Evolutionary conservation across 2,888 invertebrate genomes (phyloP).

Genomic region (Thecophora atra): DNA sequence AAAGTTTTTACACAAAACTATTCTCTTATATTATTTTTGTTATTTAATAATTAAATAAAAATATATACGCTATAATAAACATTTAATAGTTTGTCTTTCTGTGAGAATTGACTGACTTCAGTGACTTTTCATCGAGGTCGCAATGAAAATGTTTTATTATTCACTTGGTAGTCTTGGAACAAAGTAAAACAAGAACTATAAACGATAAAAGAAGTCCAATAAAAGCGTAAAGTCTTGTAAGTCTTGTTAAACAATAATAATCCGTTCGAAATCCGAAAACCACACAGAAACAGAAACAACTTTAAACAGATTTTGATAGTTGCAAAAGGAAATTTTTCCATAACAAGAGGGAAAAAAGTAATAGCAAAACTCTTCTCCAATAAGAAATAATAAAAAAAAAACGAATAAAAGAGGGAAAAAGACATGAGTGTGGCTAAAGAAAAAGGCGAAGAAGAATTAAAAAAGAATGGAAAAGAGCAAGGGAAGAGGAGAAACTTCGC

Average conservation of each 20-base stretch:
- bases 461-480: not conserved
- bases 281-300: constrained; percentile 5
- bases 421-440: not conserved
- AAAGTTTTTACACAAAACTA: not conserved
- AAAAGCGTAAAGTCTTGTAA: too few relatives aligned
- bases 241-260: not conserved
- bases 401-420: not conserved
- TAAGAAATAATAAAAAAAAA: constrained; percentile 2
- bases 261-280: not conserved
- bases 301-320: constrained; percentile 34
- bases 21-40: too few relatives aligned
- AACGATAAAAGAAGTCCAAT: not conserved
- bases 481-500: not conserved
- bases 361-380: too few relatives aligned
- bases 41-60: too few relatives aligned
- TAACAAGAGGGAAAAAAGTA: too few relatives aligned
- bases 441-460: not conserved
- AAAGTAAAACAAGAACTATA: not conserved
- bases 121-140: too few relatives aligned
- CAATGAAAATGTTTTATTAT: not conserved
- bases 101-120: too few relatives aligned
- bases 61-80: too few relatives aligned
- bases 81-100: too few relatives aligned
- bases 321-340: constrained; percentile 25
- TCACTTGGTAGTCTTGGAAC: not conserved